These are phyloP conservation scores for Caenorhabditis sp. DNA, from an alignment of 2,888 invertebrate species.

Conservation along the genomic window DNA sequence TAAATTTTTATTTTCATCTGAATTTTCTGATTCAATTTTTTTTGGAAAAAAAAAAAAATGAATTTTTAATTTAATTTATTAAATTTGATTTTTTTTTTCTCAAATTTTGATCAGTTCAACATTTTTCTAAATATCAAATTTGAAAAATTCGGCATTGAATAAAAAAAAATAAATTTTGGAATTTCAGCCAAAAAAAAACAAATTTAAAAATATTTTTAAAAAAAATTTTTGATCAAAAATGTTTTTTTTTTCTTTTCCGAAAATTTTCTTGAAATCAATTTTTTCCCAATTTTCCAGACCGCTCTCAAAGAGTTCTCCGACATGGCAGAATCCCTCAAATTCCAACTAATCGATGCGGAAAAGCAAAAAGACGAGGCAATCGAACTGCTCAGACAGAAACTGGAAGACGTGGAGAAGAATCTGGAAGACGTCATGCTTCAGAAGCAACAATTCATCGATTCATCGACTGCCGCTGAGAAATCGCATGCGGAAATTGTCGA, in stretches of 20 bases:
- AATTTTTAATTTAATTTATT: too few relatives aligned
- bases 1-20: not conserved
- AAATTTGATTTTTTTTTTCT: too few relatives aligned
- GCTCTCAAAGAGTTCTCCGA: constrained; percentile 41
- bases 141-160: too few relatives aligned
- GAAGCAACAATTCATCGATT: constrained; percentile 30
- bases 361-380: constrained; percentile 31
- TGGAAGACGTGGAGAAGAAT: constrained; percentile 23
- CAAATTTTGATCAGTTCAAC: too few relatives aligned
- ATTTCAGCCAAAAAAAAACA: too few relatives aligned
- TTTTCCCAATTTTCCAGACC: constrained; percentile 22
- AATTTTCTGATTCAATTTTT: not conserved
- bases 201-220: too few relatives aligned
- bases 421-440: constrained; percentile 1
- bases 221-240: too few relatives aligned
- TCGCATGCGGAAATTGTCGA: constrained; percentile 16
- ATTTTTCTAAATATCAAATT: too few relatives aligned
- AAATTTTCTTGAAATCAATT: not conserved
- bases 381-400: constrained; percentile 23
- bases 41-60: not conserved
- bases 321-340: constrained; percentile 24
- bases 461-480: not conserved
- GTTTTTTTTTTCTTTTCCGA: not conserved
- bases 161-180: too few relatives aligned
- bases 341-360: constrained; percentile 14